phyloP scores from a whole-genome alignment of 2,888 invertebrate species.

The Drosophila paranaensis region DNA sequence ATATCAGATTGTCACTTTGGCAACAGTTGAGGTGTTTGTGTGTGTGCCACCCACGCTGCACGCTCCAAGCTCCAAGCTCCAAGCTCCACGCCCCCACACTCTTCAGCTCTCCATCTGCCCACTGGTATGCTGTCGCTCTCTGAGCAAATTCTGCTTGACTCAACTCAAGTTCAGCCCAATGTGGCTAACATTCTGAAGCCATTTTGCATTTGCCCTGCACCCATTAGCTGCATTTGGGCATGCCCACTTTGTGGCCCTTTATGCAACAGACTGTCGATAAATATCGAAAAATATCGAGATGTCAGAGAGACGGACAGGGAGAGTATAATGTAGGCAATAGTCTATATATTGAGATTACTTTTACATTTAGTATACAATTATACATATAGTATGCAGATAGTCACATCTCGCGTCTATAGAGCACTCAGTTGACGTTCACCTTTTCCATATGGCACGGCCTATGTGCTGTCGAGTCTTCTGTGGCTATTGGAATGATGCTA shows the following conservation, averaged over 20 bases:
- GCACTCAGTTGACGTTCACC: not conserved
- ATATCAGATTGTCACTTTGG: slow-evolving; percentile 47
- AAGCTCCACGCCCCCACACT: too few relatives aligned
- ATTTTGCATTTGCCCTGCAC: not conserved
- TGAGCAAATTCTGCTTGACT: slow-evolving; percentile 20
- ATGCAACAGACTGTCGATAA: not conserved
- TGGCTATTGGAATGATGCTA: not conserved
- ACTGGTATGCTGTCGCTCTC: too few relatives aligned
- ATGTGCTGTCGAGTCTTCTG: too few relatives aligned
- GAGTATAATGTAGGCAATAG: too few relatives aligned
- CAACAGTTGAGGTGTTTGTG: slow-evolving; percentile 6
- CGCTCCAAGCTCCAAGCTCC: too few relatives aligned
- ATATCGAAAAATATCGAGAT: not conserved
- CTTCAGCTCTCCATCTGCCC: too few relatives aligned
- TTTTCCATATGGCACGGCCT: not conserved
- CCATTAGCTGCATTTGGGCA: not conserved
- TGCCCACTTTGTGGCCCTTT: too few relatives aligned
- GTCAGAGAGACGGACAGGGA: too few relatives aligned
- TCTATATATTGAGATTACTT: too few relatives aligned
- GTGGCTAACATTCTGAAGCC: slow-evolving; percentile 5
- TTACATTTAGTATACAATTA: too few relatives aligned
- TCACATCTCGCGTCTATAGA: not conserved
- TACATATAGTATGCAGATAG: too few relatives aligned
- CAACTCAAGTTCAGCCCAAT: slow-evolving; percentile 16
- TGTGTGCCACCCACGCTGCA: not conserved